Base-by-base conservation (phyloP, 2,113 vertebrate genomes). In the Pelecanus crispus region DNA sequence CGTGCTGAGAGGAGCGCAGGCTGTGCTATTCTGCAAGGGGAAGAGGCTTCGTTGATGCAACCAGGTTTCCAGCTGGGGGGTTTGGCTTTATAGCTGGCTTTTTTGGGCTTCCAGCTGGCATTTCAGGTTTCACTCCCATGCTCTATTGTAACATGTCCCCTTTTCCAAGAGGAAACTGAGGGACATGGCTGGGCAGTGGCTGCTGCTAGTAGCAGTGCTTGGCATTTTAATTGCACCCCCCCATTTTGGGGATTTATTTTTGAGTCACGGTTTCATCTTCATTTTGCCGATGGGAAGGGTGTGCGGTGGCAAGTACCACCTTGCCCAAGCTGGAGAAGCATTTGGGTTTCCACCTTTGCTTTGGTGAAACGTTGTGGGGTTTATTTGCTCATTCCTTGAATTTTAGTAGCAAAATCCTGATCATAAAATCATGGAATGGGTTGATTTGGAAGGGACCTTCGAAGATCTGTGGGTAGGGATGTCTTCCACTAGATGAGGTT, bases 121-220 rank as follows among this genome's bases (percentile, higher is more conserved):
- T 42, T 42, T 28, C 5, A 4, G 21, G 9, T 14, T 32, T 20
- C 5, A 3, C 17, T 22, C 31, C 61, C 4, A 1, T 36, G 26
- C 34, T 7, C 42, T 22, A 4, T 47, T 22, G 18, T 17, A 17
- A 25, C 42, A 7, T 9, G 2, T 47, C 18, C 56, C 42, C 6
- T 59, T 75, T 59, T 29, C 40, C 53, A 28, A 21, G 53, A 13
- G 53, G 42, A 47, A 36, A 18, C 53, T 4, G 1, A 29, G 55
- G 73, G 34, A 29, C 2, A 22, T 34, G n/a, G 44, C 58, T 2
- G 1, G 31, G 47, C 29, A 42, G 31, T 2, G 1, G 61, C 31
- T 7, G 8, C 38, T 3, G 17, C 32, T 10, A 14, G 6, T 38
- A n/a, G 36, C 7, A 6, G 13, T 3, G 13, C n/a, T 26, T 2